Evolutionary conservation across 2,113 vertebrate genomes (phyloP), one percentile per base, ranked within the genome.

Genomic region (Saiga tatarica): DNA sequence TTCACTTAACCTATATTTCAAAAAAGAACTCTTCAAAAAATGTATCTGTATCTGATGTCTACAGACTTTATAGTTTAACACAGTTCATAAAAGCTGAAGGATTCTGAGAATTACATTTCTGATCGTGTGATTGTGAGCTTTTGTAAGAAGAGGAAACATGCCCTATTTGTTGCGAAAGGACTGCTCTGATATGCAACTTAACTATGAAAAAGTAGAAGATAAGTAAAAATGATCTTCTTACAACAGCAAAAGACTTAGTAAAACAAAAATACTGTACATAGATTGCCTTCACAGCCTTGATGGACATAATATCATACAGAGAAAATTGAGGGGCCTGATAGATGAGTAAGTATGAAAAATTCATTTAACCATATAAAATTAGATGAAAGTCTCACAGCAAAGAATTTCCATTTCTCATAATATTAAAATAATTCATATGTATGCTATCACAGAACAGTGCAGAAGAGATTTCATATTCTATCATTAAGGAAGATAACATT

Each of bases 401-500:
- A 52, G 7, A 45, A 83, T 64, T 87, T 89, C 62, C 33, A 67
- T 17, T 52, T 30, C 28, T 82, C 26, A 42, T 86, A 45, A 50
- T 6, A 10, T 62, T 83, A 94, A 71, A 93, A 84, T 95, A 95
- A 84, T 90, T 64, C 89, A 9, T 87, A n/a, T 45, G 33, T 84
- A 16, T 62, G 45, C 59, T 78, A 89, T 62, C 92, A 93, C 4
- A 36, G 26, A 55, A 52, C 23, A 53, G 3, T 67, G n/a, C 52
- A 64, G 19, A 53, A 89, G 23, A 60, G 55, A 94, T 55, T 97
- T 84, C 5, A 15, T 64, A 86, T 13, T 28, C 19, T 39, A 87
- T 64, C 52, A 52, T 95, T 89, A 94, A 89, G 45, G 55, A 95
- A 94, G 42, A 94, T 57, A 67, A 42, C 7, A n/a, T 92, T 52